A percentile compares a stretch with the other conserved stretches of the same genome.
Evolutionary conservation across 37 sponge, comb jelly and placozoan genomes (phyloP).

Genomic region (Corticium candelabrum): DNA sequence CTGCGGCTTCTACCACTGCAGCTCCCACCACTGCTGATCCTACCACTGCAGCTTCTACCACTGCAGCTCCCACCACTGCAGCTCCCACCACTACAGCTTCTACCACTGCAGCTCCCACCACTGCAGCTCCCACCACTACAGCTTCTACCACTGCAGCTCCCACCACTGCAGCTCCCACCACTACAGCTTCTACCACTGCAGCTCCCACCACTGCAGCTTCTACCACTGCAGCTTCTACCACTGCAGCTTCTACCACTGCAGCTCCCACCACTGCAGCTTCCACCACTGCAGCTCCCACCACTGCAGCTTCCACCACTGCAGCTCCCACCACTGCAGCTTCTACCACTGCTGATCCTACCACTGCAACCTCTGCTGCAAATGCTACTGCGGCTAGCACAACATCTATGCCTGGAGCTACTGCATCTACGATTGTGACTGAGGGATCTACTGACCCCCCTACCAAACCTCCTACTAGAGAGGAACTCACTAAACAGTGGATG

Average conservation of each 20-base stretch:
- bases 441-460: too few species aligned
- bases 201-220: background rate
- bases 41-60: background rate
- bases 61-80: background rate
- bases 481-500: too few species aligned
- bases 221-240: background rate
- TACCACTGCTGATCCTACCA: background rate
- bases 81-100: background rate
- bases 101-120: background rate
- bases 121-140: background rate
- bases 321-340: background rate
- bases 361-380: background rate
- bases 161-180: background rate
- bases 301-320: background rate
- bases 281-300: background rate
- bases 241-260: background rate
- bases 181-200: background rate
- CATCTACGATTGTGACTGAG: too few species aligned
- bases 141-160: background rate
- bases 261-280: background rate
- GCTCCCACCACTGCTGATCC: background rate
- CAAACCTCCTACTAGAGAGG: too few species aligned
- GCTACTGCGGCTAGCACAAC: slow-evolving; percentile 1
- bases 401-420: too few species aligned
- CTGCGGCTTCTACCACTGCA: background rate